Evolutionary conservation across 1,140 invertebrate species (phyloP), one percentile per base, ranked within the genome.

Genomic region (Hormaphis cornu): DNA sequence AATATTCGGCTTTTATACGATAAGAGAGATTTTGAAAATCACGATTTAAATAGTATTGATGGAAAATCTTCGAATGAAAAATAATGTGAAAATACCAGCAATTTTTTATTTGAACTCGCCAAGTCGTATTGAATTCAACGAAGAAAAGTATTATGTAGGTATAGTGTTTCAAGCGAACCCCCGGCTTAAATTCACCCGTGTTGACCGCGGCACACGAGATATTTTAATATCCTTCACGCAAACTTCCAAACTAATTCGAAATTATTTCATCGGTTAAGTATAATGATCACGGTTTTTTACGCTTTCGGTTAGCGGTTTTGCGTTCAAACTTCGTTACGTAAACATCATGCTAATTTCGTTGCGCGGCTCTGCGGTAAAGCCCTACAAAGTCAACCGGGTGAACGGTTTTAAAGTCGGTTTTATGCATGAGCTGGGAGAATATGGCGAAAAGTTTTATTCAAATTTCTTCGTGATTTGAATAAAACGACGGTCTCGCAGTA

Each of bases 381-480:
- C 28, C 44, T 66, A 50, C 42, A 48, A 48, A 66, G 12, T 33
- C 61, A 48, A 50, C 61, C 42, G 12, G 42, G 44, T 8, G 61
- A 66, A 66, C 50, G 50, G 61, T 66, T 66, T 66, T 66, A 66
- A 63, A 66, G 61, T 66, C 44, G 42, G 61, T 66, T 66, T 66
- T 66, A 66, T 66, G 61, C 61, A 66, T 66, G 61, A 66, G 59
- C n/a, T 16, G 26, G 42, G 14, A 22, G 18, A 22, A 30, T 61
- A 48, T 18, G 18, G 59, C 24, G 28, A 35, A 63, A 66, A 33
- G 61, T 66, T 66, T 66, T 66, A 66, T 66, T 66, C 61, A 66
- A 66, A 66, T 66, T 66, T 48, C 40, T 50, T 66, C 61, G 61
- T 66, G 61, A 66, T 66, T 66, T 66, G 61, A 66, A 66, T 66